Conservation (phyloP, 2,888 invertebrate species). For the Bombylius discolor region DNA sequence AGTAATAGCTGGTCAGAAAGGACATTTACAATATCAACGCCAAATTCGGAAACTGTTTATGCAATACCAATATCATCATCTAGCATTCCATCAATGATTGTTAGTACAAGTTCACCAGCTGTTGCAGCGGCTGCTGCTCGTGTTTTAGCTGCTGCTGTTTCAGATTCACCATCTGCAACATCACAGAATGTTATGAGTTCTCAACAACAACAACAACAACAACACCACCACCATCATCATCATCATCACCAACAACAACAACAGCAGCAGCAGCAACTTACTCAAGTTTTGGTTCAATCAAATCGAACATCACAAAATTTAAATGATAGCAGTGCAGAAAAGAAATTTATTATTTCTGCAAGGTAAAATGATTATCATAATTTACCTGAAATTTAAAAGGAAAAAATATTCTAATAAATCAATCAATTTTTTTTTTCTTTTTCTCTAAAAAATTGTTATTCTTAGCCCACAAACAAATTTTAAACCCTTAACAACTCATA, state of each 20-base stretch:
- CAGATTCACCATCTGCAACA: neutral
- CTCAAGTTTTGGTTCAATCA: slow-evolving; percentile 17
- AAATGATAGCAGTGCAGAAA: slow-evolving; percentile 21
- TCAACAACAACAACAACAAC: neutral
- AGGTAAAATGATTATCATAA: slow-evolving; percentile 15
- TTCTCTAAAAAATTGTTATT: neutral
- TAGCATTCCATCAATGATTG: slow-evolving; percentile 17
- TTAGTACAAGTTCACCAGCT: slow-evolving; percentile 17
- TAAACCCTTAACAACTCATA: neutral
- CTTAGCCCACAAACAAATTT: slow-evolving; percentile 1
- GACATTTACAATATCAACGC: slow-evolving; percentile 1
- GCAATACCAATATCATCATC: slow-evolving; percentile 15
- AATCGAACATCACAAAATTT: slow-evolving; percentile 13
- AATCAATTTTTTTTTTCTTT: too few species aligned
- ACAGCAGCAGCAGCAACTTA: slow-evolving; percentile 20
- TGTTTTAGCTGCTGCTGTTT: neutral
- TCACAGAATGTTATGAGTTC: neutral
- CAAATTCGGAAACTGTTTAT: slow-evolving; percentile 17
- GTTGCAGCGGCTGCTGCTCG: neutral
- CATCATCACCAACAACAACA: slow-evolving; percentile 13
- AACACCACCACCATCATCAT: slow-evolving; percentile 5
- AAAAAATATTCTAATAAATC: too few species aligned
- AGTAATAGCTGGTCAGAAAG: slow-evolving; percentile 5
- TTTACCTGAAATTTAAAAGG: neutral
- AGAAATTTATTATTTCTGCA: slow-evolving; percentile 25